A percentile compares a stretch with the other conserved stretches of the same genome.
Evolutionary conservation across 2,888 invertebrate species (phyloP).

Genomic region (Drosophila atroscutellata): DNA sequence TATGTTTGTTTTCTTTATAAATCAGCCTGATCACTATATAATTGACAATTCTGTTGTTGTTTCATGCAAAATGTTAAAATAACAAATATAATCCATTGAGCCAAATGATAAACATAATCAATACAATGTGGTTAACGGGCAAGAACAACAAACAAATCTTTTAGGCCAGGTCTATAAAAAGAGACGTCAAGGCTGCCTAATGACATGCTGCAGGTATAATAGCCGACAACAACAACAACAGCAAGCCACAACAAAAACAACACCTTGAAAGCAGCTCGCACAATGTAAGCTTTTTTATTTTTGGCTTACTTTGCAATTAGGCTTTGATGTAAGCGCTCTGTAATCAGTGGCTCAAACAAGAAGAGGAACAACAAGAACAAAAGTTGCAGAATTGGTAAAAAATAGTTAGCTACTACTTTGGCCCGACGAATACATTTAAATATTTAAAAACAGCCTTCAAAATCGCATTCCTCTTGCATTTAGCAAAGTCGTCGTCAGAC

Average conservation of each 20-base stretch:
- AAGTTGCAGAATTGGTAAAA: conserved; percentile 5
- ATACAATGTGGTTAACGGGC: neutral
- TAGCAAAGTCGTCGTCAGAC: conserved; percentile 34
- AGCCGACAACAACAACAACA: neutral
- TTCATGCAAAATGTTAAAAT: neutral
- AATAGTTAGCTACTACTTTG: conserved; percentile 47
- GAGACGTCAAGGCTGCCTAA: conserved; percentile 31
- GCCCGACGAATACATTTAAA: conserved; percentile 67
- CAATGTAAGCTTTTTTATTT: conserved; percentile 59
- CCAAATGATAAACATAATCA: neutral
- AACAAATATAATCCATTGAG: neutral
- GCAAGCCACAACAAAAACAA: conserved; percentile 1
- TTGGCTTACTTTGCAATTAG: conserved; percentile 63
- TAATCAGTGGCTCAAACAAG: conserved; percentile 49
- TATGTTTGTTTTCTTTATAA: neutral
- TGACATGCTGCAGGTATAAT: conserved; percentile 12
- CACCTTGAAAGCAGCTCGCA: conserved; percentile 52
- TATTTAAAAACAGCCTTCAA: conserved; percentile 77
- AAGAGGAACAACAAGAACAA: conserved; percentile 21
- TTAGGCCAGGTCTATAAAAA: neutral
- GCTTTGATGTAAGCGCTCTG: conserved; percentile 61
- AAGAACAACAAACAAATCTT: neutral
- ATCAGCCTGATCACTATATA: too few species aligned
- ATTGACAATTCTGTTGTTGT: neutral
- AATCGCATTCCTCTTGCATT: conserved; percentile 75